Conservation (phyloP, 2,113 vertebrate species). For the Rhizomys pruinosus region DNA sequence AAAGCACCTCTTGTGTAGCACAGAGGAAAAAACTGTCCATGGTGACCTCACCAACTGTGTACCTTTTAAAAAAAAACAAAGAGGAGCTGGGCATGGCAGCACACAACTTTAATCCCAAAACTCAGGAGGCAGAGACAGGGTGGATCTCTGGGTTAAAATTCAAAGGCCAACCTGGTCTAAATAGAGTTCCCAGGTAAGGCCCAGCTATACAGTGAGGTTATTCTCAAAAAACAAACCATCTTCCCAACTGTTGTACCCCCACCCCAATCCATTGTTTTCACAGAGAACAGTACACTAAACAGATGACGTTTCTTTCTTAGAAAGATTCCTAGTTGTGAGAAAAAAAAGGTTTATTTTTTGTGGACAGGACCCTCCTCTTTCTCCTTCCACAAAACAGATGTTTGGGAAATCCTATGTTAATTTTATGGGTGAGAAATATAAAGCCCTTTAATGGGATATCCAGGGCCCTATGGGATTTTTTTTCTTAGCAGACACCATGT, state of each 20-base stretch:
- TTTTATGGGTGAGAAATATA: conserved; percentile 69
- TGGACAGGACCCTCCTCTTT: not conserved
- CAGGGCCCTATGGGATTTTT: conserved; percentile 52
- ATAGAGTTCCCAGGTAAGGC: too few species aligned
- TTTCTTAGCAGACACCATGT: conserved; percentile 71
- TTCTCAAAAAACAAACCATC: too few species aligned
- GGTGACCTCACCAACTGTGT: too few species aligned
- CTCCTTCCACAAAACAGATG: conserved; percentile 44
- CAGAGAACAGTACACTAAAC: not conserved
- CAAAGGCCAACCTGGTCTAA: too few species aligned
- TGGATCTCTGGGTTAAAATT: too few species aligned
- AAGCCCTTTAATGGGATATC: conserved; percentile 66
- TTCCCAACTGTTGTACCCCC: too few species aligned
- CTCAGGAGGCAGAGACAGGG: too few species aligned
- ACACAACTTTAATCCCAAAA: too few species aligned
- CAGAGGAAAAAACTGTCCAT: not conserved
- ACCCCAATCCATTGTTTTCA: conserved; percentile 28
- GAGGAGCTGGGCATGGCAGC: too few species aligned
- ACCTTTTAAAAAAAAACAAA: not conserved
- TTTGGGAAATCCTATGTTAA: conserved; percentile 61
- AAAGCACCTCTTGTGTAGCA: not conserved
- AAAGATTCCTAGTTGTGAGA: conserved; percentile 1
- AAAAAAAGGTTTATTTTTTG: conserved; percentile 48
- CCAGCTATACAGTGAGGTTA: too few species aligned
- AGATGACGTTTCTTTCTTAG: conserved; percentile 32